These are phyloP conservation scores for Rissa tridactyla DNA, from an alignment of 2,113 vertebrate genomes.

Conservation along the genomic window DNA sequence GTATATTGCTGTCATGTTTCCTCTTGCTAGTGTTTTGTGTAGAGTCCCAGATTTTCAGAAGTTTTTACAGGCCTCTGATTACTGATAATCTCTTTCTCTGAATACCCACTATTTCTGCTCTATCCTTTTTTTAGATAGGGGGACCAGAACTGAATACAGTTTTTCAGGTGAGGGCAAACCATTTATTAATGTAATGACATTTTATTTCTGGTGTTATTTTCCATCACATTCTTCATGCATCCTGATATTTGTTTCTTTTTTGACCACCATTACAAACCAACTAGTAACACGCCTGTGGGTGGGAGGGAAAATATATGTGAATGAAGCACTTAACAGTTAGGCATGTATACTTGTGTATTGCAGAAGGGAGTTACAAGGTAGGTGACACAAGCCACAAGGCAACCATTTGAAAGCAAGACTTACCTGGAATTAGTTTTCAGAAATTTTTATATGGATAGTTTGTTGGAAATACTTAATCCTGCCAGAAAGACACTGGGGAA, in stretches of 20 bases:
- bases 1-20: neutral
- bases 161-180: conserved; percentile 40
- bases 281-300: neutral
- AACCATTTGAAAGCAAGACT: neutral
- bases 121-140: conserved; percentile 36
- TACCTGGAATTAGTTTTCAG: neutral
- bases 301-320: neutral
- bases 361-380: neutral
- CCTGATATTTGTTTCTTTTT: neutral
- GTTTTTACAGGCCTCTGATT: neutral
- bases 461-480: neutral
- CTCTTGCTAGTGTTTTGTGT: neutral
- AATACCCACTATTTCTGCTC: conserved; percentile 14
- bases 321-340: neutral
- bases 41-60: neutral
- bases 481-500: neutral
- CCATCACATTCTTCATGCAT: neutral
- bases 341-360: neutral
- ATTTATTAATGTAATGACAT: neutral
- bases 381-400: neutral
- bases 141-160: conserved; percentile 40
- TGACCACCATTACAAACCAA: neutral
- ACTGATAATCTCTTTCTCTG: neutral
- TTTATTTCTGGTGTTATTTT: conserved; percentile 10
- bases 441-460: neutral